Percentiles rank a stretch among this genome's conserved stretches.
Evolutionary conservation across 92 coral and sea anemone genomes (phyloP).

Genomic region (Heliopora coerulea): DNA sequence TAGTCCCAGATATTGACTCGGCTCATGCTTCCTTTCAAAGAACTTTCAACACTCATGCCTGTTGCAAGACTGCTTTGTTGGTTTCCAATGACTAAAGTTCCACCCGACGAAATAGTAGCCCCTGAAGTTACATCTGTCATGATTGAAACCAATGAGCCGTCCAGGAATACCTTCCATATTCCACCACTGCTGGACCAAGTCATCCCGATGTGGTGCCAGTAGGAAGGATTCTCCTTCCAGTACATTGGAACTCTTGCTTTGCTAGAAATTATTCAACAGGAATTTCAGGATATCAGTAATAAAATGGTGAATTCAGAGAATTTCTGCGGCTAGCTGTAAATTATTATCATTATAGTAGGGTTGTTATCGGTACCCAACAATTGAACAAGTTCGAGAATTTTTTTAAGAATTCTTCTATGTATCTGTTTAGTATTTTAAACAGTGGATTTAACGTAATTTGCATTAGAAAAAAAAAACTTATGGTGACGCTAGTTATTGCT

Average conservation of each 20-base stretch:
- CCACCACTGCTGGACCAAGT: conserved; percentile 4
- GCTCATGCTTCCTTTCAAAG: background rate
- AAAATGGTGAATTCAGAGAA: too few species aligned
- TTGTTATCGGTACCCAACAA: too few species aligned
- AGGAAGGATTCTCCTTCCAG: conserved; percentile 8
- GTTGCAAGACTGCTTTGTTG: background rate
- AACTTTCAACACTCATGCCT: background rate
- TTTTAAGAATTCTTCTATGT: too few species aligned
- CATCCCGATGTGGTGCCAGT: conserved; percentile 20
- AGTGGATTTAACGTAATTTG: too few species aligned
- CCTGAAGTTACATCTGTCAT: background rate
- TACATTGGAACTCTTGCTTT: conserved; percentile 8
- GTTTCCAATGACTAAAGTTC: background rate
- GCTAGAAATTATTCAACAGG: too few species aligned
- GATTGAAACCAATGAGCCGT: conserved; percentile 20
- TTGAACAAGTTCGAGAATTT: too few species aligned
- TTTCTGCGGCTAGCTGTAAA: too few species aligned
- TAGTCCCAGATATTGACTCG: conserved; percentile 21
- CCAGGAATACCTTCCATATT: background rate
- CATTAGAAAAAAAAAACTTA: too few species aligned
- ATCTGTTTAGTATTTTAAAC: too few species aligned
- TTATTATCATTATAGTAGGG: too few species aligned
- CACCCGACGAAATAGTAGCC: background rate
- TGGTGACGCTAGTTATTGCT: too few species aligned
- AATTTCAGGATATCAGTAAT: too few species aligned